Conservation (phyloP, 2,888 invertebrate genomes). For the Nineta flava region DNA sequence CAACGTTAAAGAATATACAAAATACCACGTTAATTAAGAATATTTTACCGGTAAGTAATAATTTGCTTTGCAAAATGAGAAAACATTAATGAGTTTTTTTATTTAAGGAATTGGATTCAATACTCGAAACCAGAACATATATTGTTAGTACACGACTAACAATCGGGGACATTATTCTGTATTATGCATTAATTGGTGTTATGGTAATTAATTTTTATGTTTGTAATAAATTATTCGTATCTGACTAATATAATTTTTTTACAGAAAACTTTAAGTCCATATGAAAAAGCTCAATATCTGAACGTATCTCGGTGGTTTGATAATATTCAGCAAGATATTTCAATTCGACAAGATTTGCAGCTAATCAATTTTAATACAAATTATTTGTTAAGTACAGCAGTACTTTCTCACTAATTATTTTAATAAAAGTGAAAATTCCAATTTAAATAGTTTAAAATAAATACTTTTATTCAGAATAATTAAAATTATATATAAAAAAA, state of each 20-base stretch:
- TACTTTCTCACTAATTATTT: not conserved
- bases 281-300: not conserved
- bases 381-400: not conserved
- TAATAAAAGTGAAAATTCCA: not conserved
- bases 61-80: not conserved
- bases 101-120: not conserved
- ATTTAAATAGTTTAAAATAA: no score
- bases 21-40: not conserved
- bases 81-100: not conserved
- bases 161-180: not conserved
- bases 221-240: no score
- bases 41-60: not conserved
- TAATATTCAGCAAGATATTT: not conserved
- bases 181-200: not conserved
- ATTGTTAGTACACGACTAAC: not conserved
- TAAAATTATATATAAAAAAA: no score
- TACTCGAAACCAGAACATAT: not conserved
- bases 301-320: not conserved
- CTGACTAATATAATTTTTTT: not conserved
- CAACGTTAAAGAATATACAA: not conserved
- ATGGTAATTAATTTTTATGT: not conserved
- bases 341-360: not conserved
- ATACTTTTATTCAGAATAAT: no score
- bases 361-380: not conserved
- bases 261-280: not conserved